Conservation (phyloP, 2,113 vertebrate species). For the Craseonycteris thonglongyai region DNA sequence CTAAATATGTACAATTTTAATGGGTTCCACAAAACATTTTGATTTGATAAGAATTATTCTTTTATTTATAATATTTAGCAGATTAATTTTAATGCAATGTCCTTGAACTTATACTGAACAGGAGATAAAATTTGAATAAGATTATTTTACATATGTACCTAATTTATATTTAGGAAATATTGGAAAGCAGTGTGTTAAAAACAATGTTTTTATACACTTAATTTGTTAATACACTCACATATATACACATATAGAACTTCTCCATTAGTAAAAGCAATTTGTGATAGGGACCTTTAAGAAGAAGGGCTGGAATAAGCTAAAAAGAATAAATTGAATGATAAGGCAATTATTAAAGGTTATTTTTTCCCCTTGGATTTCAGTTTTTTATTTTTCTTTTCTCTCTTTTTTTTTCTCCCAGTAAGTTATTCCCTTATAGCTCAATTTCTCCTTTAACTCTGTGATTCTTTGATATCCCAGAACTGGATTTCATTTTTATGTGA, state of each 20-base stretch:
- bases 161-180: conserved; percentile 3
- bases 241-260: not conserved
- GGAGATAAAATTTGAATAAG: not conserved
- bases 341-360: conserved; percentile 11
- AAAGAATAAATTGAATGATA: conserved; percentile 22
- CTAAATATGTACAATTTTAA: not conserved
- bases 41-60: not conserved
- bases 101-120: not conserved
- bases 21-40: not conserved
- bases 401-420: not conserved
- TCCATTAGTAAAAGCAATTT: not conserved
- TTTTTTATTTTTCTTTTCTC: not conserved
- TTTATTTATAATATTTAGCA: not conserved
- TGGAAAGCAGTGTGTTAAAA: not conserved
- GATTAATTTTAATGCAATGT: not conserved
- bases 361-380: not conserved
- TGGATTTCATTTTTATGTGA: conserved; percentile 29
- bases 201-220: not conserved
- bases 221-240: not conserved
- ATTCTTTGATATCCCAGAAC: conserved; percentile 29
- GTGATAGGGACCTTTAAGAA: not conserved
- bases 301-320: not conserved
- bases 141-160: not conserved
- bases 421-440: conserved; percentile 19
- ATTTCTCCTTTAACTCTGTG: conserved; percentile 45